These are phyloP conservation scores for Apis dorsata DNA, from an alignment of 1,140 invertebrate genomes.

Conservation along the genomic window DNA sequence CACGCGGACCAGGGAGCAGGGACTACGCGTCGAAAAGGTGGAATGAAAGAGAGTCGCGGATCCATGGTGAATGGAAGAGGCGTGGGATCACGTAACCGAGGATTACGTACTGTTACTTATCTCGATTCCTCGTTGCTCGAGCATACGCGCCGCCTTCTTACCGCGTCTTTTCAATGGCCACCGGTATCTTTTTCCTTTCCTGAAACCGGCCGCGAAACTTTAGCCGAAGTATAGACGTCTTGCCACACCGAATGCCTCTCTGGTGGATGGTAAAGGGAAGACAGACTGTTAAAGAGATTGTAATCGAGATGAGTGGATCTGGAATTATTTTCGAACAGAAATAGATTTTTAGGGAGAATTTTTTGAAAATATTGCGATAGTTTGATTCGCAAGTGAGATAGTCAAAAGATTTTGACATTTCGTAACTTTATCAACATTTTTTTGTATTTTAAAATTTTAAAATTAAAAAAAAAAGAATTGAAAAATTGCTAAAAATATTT, in stretches of 20 bases:
- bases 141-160: not conserved
- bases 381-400: not conserved
- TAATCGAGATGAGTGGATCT: constrained; percentile 21
- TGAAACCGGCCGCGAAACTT: not conserved
- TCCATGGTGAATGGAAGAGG: constrained; percentile 26
- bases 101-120: constrained; percentile 46
- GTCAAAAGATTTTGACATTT: too few relatives aligned
- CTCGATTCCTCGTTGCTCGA: not conserved
- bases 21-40: constrained; percentile 17
- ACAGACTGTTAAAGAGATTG: constrained; percentile 23
- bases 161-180: constrained; percentile 15
- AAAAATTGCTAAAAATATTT: too few relatives aligned
- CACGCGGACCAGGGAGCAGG: not conserved
- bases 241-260: not conserved
- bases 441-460: too few relatives aligned
- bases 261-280: not conserved
- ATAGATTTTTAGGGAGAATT: not conserved
- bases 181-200: not conserved
- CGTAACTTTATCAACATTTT: too few relatives aligned
- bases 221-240: not conserved
- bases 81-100: constrained; percentile 39
- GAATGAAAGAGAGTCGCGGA: constrained; percentile 34
- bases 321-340: not conserved
- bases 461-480: too few relatives aligned
- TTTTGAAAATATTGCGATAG: not conserved